A percentile compares a stretch with the other conserved stretches of the same genome.
Evolutionary conservation across 2,113 vertebrate species (phyloP).

Genomic region (Taxidea taxus): DNA sequence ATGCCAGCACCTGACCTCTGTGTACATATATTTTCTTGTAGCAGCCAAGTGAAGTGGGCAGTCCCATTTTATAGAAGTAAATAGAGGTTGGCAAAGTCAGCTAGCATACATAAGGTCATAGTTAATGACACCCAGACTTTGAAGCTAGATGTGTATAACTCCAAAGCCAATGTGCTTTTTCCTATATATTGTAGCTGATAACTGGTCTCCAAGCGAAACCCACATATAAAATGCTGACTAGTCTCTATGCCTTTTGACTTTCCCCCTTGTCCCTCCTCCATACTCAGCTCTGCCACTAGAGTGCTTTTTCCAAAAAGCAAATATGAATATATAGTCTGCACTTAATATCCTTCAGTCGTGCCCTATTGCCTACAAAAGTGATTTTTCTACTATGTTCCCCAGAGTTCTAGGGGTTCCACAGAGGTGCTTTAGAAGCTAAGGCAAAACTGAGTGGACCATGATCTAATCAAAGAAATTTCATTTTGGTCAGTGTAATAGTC

Average conservation of each 20-base stretch:
- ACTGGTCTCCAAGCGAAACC: background rate
- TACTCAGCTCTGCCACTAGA: background rate
- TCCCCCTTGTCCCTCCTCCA: background rate
- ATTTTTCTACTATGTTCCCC: background rate
- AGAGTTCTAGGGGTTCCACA: background rate
- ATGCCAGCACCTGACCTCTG: background rate
- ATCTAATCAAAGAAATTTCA: background rate
- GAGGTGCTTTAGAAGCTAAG: background rate
- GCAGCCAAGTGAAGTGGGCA: background rate
- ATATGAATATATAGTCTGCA: background rate
- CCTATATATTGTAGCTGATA: background rate
- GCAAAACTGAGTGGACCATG: background rate
- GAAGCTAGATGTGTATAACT: background rate
- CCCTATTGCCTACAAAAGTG: background rate
- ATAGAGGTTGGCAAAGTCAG: background rate
- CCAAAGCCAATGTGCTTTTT: background rate
- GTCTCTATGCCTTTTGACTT: background rate
- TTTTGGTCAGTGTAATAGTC: background rate
- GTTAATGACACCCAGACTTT: background rate
- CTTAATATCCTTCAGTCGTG: background rate
- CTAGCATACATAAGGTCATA: background rate
- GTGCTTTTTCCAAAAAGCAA: background rate
- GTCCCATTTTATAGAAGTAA: background rate
- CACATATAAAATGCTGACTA: background rate
- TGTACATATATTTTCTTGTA: background rate